phyloP scores from a whole-genome alignment of 92 coral and sea anemone genomes.

The Plumapathes pennacea region DNA sequence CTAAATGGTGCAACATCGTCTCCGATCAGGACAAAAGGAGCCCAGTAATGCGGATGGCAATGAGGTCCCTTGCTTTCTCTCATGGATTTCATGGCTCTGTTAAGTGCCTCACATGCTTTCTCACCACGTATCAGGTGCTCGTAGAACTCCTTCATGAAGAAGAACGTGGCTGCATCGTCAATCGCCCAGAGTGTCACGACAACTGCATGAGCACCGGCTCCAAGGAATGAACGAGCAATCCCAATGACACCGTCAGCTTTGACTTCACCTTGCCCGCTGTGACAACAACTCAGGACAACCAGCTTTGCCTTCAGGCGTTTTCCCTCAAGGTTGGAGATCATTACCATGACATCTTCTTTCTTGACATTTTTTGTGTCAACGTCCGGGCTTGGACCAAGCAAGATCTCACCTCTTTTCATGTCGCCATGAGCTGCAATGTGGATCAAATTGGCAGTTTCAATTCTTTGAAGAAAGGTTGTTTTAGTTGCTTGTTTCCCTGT shows the following conservation, averaged over 20 bases:
- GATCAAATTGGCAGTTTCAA: not conserved
- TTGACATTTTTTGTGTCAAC: no score
- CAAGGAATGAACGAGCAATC: conserved; percentile 18
- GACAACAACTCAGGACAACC: conserved; percentile 44
- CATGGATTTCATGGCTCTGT: conserved; percentile 1
- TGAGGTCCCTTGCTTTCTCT: not conserved
- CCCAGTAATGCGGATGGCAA: not conserved
- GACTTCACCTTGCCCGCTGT: conserved; percentile 12
- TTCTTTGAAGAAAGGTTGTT: no score
- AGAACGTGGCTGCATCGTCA: conserved; percentile 7
- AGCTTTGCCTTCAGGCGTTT: conserved; percentile 13
- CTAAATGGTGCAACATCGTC: no score
- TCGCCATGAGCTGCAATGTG: conserved; percentile 1
- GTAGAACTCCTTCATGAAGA: conserved; percentile 22
- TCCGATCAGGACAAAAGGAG: conserved; percentile 1
- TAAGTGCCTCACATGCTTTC: not conserved
- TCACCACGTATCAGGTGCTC: conserved; percentile 4
- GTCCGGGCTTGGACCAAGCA: not conserved
- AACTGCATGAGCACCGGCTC: conserved; percentile 32
- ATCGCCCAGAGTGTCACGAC: conserved; percentile 30
- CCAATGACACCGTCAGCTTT: conserved; percentile 35
- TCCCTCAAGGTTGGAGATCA: conserved; percentile 3
- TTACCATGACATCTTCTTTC: no score
- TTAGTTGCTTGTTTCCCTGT: no score
- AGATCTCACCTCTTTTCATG: not conserved